Percentiles rank a stretch among this genome's conserved stretches.
phyloP scores from a whole-genome alignment of 2,888 invertebrate genomes.

The Zaprionus obscuricornis region DNA sequence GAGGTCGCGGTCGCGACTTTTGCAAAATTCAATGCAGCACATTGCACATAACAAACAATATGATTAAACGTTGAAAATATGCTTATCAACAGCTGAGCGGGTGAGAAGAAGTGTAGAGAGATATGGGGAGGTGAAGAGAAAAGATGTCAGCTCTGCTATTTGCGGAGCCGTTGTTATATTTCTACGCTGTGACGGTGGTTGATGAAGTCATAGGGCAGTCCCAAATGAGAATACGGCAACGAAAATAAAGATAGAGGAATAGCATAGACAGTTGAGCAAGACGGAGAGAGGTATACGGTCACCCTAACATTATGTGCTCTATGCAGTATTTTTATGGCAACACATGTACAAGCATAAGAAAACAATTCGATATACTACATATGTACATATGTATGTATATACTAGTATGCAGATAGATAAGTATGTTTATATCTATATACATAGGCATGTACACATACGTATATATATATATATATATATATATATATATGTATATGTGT shows the following conservation, averaged over 20 bases:
- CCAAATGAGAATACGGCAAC: constrained; percentile 38
- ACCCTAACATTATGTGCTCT: constrained; percentile 7
- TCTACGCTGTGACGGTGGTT: constrained; percentile 22
- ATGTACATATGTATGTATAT: background rate
- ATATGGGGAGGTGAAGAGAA: background rate
- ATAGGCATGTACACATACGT: too few relatives aligned
- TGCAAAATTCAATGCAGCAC: constrained; percentile 21
- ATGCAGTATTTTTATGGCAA: constrained; percentile 20
- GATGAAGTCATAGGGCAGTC: constrained; percentile 57
- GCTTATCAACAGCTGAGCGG: constrained; percentile 35
- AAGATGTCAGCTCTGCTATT: background rate
- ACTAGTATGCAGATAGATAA: background rate
- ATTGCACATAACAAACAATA: constrained; percentile 3
- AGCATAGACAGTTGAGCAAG: constrained; percentile 3
- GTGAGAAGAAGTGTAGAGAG: too few relatives aligned
- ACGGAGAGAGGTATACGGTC: constrained; percentile 8
- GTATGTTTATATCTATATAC: too few relatives aligned
- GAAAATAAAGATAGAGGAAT: constrained; percentile 4
- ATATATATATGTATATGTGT: background rate
- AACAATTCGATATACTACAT: too few relatives aligned
- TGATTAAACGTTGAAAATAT: constrained; percentile 14
- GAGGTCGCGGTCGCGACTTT: constrained; percentile 27
- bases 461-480: background rate
- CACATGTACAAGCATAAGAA: constrained; percentile 4
- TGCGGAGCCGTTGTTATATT: background rate